phyloP scores from a whole-genome alignment of 2,888 invertebrate species.

The Ochropacha duplaris region DNA sequence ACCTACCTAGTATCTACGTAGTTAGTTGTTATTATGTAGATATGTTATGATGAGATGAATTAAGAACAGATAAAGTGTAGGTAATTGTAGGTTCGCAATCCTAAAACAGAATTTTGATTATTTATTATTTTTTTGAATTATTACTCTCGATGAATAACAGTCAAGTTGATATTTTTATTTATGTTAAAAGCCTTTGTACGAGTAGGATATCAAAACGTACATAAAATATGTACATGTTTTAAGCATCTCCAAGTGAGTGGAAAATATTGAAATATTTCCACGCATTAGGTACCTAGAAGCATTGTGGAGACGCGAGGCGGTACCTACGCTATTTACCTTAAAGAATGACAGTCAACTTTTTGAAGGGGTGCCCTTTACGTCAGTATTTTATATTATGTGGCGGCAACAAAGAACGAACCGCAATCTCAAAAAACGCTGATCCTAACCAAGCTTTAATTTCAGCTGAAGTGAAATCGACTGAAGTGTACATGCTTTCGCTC shows the following conservation, averaged over 20 bases:
- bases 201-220: too few relatives aligned
- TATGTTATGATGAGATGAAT: too few relatives aligned
- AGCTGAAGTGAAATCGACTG: conserved; percentile 69
- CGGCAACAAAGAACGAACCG: conserved; percentile 49
- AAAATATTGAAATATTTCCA: neutral
- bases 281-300: neutral
- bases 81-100: too few relatives aligned
- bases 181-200: too few relatives aligned
- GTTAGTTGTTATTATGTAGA: too few relatives aligned
- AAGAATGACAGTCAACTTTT: conserved; percentile 29
- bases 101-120: too few relatives aligned
- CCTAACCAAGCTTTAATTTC: conserved; percentile 65
- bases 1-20: too few relatives aligned
- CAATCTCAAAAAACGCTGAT: conserved; percentile 59
- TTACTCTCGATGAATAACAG: too few relatives aligned
- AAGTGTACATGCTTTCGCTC: conserved; percentile 75
- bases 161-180: too few relatives aligned
- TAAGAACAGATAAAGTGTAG: too few relatives aligned
- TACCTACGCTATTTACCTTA: neutral
- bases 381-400: conserved; percentile 32
- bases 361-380: conserved; percentile 28
- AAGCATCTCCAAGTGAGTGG: too few relatives aligned
- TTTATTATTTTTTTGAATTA: too few relatives aligned
- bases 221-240: neutral
- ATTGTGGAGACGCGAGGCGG: neutral